Conservation (phyloP, 2,113 vertebrate species). For the Erpornis zantholeuca region DNA sequence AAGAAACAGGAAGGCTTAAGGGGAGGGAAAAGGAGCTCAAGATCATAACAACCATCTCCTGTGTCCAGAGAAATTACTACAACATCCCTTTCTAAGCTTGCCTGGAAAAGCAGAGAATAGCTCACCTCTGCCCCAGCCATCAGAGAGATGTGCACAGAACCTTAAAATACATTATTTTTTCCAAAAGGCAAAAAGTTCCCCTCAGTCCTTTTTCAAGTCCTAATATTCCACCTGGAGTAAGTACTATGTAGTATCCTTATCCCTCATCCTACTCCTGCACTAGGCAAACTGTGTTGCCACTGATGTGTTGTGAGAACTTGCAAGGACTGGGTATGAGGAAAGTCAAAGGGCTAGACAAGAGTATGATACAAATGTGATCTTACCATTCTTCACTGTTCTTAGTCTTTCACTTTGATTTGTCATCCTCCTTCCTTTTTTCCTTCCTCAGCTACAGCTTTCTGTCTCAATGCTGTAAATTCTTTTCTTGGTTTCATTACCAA, state of each 20-base stretch:
- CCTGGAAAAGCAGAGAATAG: not conserved
- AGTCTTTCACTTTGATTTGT: not conserved
- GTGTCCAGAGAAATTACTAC: not conserved
- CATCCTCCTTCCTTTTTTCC: not conserved
- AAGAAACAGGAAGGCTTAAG: not conserved
- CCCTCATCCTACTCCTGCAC: not conserved
- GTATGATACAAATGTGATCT: not conserved
- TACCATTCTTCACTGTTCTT: not conserved
- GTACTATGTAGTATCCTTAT: fast-evolving
- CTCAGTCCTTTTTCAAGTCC: not conserved
- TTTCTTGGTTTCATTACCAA: not conserved
- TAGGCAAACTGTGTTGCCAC: not conserved
- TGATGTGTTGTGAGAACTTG: not conserved
- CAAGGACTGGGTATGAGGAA: not conserved
- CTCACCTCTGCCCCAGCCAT: not conserved
- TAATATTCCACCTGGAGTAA: not conserved
- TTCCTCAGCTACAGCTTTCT: not conserved
- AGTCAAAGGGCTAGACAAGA: not conserved
- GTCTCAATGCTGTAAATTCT: not conserved
- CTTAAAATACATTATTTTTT: not conserved
- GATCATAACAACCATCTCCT: not conserved
- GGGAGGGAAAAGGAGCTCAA: not conserved
- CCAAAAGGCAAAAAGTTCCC: not conserved
- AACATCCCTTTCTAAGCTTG: not conserved
- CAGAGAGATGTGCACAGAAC: not conserved